A percentile compares a stretch with the other conserved stretches of the same genome.
Evolutionary conservation across 2,888 invertebrate species (phyloP).

Genomic region (Pterostichus madidus): DNA sequence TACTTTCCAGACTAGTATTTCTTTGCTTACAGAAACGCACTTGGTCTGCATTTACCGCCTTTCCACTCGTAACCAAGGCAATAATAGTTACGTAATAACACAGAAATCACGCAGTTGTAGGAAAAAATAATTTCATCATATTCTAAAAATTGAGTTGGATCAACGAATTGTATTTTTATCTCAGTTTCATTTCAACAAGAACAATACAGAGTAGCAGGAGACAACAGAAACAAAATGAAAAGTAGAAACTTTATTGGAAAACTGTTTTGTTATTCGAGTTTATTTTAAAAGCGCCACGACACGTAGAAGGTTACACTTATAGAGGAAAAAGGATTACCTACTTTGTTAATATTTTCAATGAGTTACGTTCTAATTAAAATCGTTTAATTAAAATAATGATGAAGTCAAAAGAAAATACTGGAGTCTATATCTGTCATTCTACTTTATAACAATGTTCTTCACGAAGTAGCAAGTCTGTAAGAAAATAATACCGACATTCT

Average conservation of each 20-base stretch:
- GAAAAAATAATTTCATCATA: too few relatives aligned
- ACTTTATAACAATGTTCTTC: conserved; percentile 1
- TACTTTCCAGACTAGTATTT: too few relatives aligned
- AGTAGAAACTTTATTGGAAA: conserved; percentile 11
- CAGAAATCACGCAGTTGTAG: too few relatives aligned
- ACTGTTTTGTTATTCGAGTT: background rate
- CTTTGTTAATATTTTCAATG: background rate
- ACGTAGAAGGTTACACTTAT: background rate
- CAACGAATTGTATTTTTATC: background rate
- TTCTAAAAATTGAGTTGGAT: background rate
- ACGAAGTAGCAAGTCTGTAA: background rate
- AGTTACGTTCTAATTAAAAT: conserved; percentile 21
- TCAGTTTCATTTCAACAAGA: conserved; percentile 6
- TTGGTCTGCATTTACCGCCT: too few relatives aligned
- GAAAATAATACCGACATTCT: conserved; percentile 19
- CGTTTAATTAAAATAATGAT: conserved; percentile 34
- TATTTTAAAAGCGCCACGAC: background rate
- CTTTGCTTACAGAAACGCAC: too few relatives aligned
- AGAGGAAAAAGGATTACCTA: background rate
- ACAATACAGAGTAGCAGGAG: background rate
- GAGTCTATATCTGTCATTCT: conserved; percentile 19
- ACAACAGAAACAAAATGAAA: background rate
- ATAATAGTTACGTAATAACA: too few relatives aligned
- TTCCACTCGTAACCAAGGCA: too few relatives aligned
- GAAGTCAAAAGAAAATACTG: conserved; percentile 7